phyloP scores from a whole-genome alignment of 2,113 vertebrate genomes.

The Cheirogaleus medius region DNA sequence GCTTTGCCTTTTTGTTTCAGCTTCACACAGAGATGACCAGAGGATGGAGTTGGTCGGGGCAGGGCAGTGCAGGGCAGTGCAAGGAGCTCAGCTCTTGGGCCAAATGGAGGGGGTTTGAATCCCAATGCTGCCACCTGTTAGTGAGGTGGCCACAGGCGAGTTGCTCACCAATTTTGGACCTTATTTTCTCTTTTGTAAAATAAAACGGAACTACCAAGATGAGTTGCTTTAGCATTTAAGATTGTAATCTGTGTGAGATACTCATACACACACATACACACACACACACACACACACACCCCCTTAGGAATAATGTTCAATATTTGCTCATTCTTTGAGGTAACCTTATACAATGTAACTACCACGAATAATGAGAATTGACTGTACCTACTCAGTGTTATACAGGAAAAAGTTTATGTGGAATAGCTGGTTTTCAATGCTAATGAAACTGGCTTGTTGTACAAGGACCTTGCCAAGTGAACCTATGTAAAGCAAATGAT shows the following conservation, averaged over 20 bases:
- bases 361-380: background rate
- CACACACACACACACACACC: background rate
- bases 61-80: fast-evolving
- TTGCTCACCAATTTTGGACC: background rate
- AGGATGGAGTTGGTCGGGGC: background rate
- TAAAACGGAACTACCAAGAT: background rate
- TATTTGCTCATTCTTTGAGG: background rate
- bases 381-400: background rate
- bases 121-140: background rate
- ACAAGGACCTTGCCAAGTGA: background rate
- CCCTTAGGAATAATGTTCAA: background rate
- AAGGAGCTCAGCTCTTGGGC: background rate
- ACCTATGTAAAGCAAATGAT: background rate
- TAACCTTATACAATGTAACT: background rate
- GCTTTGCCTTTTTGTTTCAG: background rate
- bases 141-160: no score
- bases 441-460: background rate
- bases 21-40: fast-evolving
- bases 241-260: background rate
- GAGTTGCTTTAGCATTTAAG: background rate
- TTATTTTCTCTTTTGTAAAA: background rate
- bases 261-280: background rate
- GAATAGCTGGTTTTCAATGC: background rate
- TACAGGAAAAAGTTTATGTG: no score
- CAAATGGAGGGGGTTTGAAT: background rate